Conservation (phyloP, 2,888 invertebrate species). For the Lasioglossum zephyrum region DNA sequence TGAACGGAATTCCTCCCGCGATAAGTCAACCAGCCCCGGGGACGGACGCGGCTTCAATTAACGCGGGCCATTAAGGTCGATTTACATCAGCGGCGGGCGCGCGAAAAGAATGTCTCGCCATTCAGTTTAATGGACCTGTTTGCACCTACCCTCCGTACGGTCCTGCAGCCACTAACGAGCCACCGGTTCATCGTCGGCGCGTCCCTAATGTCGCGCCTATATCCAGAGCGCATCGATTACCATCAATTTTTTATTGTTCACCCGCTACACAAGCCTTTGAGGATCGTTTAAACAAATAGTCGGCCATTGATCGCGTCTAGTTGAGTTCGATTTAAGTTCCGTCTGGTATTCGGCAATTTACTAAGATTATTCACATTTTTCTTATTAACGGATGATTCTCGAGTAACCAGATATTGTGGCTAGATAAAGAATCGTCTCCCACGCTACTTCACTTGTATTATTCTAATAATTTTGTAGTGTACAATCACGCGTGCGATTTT, state of each 20-base stretch:
- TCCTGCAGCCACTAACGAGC: conserved; percentile 64
- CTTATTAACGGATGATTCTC: too few species aligned
- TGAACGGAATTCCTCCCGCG: conserved; percentile 67
- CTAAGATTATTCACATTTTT: too few species aligned
- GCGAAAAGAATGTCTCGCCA: conserved; percentile 72
- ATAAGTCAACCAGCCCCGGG: conserved; percentile 64
- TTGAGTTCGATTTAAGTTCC: background rate
- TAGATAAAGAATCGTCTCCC: too few species aligned
- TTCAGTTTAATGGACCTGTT: conserved; percentile 73
- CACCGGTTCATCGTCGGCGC: conserved; percentile 2
- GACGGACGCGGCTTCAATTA: conserved; percentile 70
- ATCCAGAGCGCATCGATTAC: conserved; percentile 44
- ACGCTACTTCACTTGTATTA: too few species aligned
- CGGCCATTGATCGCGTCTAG: background rate
- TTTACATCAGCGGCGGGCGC: conserved; percentile 68
- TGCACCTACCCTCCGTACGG: conserved; percentile 69
- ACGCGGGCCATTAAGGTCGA: conserved; percentile 73
- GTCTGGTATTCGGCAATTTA: too few species aligned
- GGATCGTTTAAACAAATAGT: conserved; percentile 16
- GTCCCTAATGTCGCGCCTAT: conserved; percentile 32
- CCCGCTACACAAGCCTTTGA: background rate
- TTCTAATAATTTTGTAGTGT: background rate
- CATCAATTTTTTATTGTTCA: conserved; percentile 12
- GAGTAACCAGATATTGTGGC: too few species aligned
- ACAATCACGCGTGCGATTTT: background rate